Percentiles rank a stretch among this genome's conserved stretches.
phyloP scores from a whole-genome alignment of 2,797 vertebrate species.

The Serranus cabrilla region DNA sequence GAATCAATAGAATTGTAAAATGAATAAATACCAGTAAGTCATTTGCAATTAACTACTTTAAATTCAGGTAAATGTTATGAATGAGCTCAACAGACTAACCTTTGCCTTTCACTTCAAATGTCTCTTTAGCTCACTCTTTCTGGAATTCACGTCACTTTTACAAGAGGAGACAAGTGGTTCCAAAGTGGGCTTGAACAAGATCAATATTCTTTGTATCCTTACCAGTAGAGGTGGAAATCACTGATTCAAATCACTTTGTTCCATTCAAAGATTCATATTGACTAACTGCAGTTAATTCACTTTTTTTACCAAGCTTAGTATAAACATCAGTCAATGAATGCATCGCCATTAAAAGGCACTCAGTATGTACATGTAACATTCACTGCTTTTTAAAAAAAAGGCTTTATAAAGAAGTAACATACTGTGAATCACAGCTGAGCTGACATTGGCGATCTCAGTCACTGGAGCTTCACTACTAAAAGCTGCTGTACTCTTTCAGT shows the following conservation, averaged over 20 bases:
- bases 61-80: conserved; percentile 9
- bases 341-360: not conserved
- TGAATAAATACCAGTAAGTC: conserved; percentile 1
- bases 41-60: not conserved
- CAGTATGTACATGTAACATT: not conserved
- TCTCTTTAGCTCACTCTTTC: not conserved
- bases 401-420: not conserved
- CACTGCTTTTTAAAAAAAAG: not conserved
- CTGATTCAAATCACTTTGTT: not conserved
- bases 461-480: not conserved
- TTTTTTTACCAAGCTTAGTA: not conserved
- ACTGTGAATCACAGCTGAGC: not conserved
- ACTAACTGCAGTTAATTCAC: not conserved
- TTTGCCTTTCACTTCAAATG: not conserved
- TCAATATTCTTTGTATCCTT: not conserved
- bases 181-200: not conserved
- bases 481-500: not conserved
- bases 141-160: not conserved
- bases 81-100: not conserved
- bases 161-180: not conserved
- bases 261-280: not conserved
- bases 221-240: not conserved
- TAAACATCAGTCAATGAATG: not conserved
- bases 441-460: not conserved
- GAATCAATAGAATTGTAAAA: conserved; percentile 11